Percentiles rank a stretch among this genome's conserved stretches.
Conservation (phyloP, 1,140 invertebrate species). For the fruit fly (Drosophila melanogaster) region DNA sequence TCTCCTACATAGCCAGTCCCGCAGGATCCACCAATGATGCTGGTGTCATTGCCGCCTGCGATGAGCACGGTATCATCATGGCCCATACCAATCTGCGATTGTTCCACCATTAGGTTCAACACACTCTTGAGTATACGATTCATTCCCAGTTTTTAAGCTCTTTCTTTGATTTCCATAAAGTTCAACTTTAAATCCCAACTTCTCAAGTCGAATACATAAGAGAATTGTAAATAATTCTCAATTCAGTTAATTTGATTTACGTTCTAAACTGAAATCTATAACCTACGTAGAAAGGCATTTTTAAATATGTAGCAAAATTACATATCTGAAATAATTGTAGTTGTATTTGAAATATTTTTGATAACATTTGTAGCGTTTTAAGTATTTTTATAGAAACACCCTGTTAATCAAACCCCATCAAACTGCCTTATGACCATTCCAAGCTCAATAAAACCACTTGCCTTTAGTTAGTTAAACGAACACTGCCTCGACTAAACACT, state of each 20-base stretch:
- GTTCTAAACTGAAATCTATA: not conserved
- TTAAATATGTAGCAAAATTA: not conserved
- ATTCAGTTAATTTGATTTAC: too few species aligned
- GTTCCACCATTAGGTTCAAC: slow-evolving; percentile 95
- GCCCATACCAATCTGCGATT: slow-evolving; percentile 96
- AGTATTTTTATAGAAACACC: slow-evolving; percentile 3
- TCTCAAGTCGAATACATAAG: not conserved
- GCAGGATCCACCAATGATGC: slow-evolving; percentile 96
- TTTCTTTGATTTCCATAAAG: not conserved
- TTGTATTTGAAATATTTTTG: slow-evolving; percentile 25
- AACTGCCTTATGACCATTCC: slow-evolving; percentile 51
- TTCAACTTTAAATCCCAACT: not conserved
- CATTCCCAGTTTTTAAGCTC: not conserved
- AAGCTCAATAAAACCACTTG: slow-evolving; percentile 40
- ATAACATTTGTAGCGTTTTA: slow-evolving; percentile 10
- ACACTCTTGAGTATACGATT: slow-evolving; percentile 2
- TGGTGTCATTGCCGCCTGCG: slow-evolving; percentile 95
- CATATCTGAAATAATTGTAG: not conserved
- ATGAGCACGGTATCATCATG: slow-evolving; percentile 95
- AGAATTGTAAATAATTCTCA: too few species aligned
- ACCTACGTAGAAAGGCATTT: not conserved
- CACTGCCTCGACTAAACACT: slow-evolving; percentile 63
- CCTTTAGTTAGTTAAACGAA: slow-evolving; percentile 72
- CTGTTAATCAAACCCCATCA: not conserved
- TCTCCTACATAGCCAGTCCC: slow-evolving; percentile 96